Conservation (phyloP, 2,113 vertebrate species). For the Podilymbus podiceps region DNA sequence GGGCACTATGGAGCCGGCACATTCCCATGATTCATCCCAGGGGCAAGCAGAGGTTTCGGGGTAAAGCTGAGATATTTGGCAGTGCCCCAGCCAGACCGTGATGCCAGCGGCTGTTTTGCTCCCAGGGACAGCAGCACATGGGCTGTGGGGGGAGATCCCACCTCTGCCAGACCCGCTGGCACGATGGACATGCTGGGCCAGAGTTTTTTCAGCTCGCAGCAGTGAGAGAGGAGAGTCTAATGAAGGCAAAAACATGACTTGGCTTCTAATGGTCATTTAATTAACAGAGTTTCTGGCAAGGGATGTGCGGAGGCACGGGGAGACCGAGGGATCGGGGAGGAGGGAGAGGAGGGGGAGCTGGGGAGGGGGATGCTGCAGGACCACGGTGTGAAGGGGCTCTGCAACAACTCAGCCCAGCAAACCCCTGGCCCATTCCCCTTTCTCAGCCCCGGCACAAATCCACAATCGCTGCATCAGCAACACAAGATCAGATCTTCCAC, state of each 20-base stretch:
- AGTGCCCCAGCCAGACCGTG: not conserved
- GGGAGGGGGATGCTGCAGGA: not conserved
- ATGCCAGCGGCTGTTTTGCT: not conserved
- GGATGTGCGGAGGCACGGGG: not conserved
- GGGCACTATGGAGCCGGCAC: accelerated
- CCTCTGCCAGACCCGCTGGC: accelerated
- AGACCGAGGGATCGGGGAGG: not conserved
- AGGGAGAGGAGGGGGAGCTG: not conserved
- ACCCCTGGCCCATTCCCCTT: accelerated
- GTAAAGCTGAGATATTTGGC: not conserved
- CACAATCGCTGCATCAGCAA: accelerated
- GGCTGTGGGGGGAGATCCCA: not conserved
- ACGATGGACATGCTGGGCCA: accelerated
- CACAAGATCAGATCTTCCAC: accelerated
- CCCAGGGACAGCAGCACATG: not conserved
- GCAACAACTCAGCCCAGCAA: not conserved
- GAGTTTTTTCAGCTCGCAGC: not conserved
- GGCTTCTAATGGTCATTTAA: constrained; percentile 43
- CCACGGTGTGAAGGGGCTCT: not conserved
- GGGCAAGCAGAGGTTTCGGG: not conserved
- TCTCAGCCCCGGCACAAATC: not conserved
- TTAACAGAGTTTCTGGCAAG: not conserved
- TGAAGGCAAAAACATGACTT: constrained; percentile 5
- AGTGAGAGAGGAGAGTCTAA: not conserved
- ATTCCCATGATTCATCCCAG: accelerated